Conservation (phyloP, 2,113 vertebrate genomes). For the Grallaria varia region DNA sequence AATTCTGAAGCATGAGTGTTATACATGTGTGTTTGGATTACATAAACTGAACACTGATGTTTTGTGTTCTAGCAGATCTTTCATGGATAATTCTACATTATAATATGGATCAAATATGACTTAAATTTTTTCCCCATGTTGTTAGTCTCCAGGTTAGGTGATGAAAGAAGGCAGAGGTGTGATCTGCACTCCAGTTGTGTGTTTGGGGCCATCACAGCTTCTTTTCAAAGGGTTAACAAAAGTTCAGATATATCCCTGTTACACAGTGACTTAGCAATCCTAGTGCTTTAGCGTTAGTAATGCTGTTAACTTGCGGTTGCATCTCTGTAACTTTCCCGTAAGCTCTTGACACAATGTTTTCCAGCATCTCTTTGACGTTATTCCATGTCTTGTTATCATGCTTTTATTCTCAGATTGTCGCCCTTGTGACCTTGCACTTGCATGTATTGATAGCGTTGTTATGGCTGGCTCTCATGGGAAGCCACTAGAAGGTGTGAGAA, state of each 20-base stretch:
- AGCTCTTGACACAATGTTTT: neutral
- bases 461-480: neutral
- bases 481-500: neutral
- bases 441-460: neutral
- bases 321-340: neutral
- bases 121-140: neutral
- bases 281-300: neutral
- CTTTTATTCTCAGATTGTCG: neutral
- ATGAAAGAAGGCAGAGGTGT: neutral
- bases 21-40: neutral
- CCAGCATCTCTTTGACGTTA: neutral
- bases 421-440: conserved; percentile 13
- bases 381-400: neutral
- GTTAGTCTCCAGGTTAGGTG: neutral
- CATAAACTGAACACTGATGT: neutral
- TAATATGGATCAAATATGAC: neutral
- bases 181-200: neutral
- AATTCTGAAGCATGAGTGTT: neutral
- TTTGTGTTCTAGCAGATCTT: neutral
- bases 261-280: neutral
- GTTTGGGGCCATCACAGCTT: neutral
- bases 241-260: neutral
- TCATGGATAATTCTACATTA: neutral
- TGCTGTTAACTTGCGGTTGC: neutral
- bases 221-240: neutral